phyloP scores from a whole-genome alignment of 2,888 invertebrate species.

The Helleia helle region DNA sequence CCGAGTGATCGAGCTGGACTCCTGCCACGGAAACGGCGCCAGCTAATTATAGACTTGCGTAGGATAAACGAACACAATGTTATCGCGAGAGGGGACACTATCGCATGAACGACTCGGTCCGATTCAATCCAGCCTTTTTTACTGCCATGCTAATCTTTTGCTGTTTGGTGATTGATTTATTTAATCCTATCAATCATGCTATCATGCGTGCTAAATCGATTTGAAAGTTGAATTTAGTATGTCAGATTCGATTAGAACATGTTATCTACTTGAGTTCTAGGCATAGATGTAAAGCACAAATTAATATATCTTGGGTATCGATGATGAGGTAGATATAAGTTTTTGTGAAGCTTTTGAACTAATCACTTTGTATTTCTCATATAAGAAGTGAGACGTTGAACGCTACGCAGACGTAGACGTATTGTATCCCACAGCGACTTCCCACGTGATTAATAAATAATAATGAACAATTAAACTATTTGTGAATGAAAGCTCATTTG shows the following conservation, averaged over 20 bases:
- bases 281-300: no score
- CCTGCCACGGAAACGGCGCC: conserved; percentile 44
- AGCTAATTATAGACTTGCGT: conserved; percentile 52
- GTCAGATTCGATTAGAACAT: no score
- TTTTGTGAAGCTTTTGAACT: no score
- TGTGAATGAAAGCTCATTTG: conserved; percentile 23
- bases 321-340: no score
- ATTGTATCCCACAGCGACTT: conserved; percentile 21
- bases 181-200: no score
- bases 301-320: no score
- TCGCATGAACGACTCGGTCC: background rate
- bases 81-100: conserved; percentile 34
- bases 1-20: conserved; percentile 70
- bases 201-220: no score
- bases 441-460: conserved; percentile 23
- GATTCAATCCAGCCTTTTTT: background rate
- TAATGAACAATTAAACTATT: conserved; percentile 21
- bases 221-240: no score
- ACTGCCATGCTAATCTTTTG: background rate
- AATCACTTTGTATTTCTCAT: background rate
- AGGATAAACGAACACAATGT: conserved; percentile 46
- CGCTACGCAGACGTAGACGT: conserved; percentile 9
- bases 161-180: conserved; percentile 7
- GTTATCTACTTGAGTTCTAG: no score
- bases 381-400: background rate